Evolutionary conservation across 2,113 vertebrate genomes (phyloP).

Genomic region (Pipra filicauda): DNA sequence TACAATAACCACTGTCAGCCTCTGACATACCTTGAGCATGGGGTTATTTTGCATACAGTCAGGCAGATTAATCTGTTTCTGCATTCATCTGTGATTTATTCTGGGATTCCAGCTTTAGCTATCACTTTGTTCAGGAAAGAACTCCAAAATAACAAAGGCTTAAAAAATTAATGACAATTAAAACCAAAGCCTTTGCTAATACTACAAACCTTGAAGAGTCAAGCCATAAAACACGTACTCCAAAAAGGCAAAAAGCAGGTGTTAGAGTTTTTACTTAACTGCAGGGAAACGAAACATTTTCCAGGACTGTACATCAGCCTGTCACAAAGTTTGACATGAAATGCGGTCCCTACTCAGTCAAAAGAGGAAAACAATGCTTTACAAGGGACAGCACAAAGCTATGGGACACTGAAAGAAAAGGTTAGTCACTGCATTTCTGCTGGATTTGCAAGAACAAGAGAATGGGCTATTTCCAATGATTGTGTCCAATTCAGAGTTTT

Average conservation of each 20-base stretch:
- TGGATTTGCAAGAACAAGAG: neutral
- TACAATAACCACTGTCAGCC: neutral
- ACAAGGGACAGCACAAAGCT: neutral
- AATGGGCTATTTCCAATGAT: neutral
- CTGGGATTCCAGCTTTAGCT: neutral
- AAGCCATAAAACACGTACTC: neutral
- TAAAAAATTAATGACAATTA: neutral
- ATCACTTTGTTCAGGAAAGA: neutral
- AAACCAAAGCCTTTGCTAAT: neutral
- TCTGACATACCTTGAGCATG: neutral
- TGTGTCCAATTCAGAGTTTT: neutral
- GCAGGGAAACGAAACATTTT: fast-evolving
- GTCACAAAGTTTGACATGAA: neutral
- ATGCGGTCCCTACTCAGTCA: neutral
- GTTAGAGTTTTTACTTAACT: neutral
- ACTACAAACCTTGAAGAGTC: neutral
- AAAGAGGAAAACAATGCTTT: neutral
- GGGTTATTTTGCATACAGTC: neutral
- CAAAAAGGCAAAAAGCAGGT: neutral
- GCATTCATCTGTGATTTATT: neutral
- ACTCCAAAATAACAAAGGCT: neutral
- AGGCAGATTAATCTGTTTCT: neutral
- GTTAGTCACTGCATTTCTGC: neutral
- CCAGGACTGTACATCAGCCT: neutral
- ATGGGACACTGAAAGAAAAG: neutral